phyloP scores from a whole-genome alignment of 1,140 invertebrate species.

The Apis laboriosa region DNA sequence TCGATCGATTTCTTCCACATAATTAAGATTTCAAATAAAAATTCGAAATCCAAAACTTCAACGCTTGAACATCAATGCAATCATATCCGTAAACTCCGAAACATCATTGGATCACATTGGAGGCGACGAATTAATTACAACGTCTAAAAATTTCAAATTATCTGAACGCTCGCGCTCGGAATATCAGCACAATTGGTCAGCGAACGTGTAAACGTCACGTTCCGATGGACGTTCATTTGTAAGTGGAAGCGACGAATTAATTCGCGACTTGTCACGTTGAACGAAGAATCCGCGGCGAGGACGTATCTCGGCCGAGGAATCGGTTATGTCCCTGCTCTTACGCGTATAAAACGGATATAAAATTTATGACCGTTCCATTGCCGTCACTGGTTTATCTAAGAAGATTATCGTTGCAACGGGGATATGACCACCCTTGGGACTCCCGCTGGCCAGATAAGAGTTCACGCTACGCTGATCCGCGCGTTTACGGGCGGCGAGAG shows the following conservation, averaged over 20 bases:
- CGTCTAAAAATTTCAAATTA: too few relatives aligned
- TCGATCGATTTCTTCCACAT: too few relatives aligned
- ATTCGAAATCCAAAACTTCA: too few relatives aligned
- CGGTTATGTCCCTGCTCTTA: constrained; percentile 4
- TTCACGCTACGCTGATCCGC: constrained; percentile 60
- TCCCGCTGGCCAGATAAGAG: constrained; percentile 67
- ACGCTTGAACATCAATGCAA: too few relatives aligned
- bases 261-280: neutral
- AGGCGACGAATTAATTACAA: too few relatives aligned
- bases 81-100: too few relatives aligned
- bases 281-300: neutral
- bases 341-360: constrained; percentile 32
- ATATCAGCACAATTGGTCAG: too few relatives aligned
- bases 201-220: neutral
- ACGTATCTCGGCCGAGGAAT: constrained; percentile 19
- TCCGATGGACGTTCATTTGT: neutral
- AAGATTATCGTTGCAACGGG: constrained; percentile 46
- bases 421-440: constrained; percentile 64
- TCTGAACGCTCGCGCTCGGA: too few relatives aligned
- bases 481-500: constrained; percentile 47
- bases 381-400: constrained; percentile 29
- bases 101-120: too few relatives aligned
- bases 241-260: constrained; percentile 6
- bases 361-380: constrained; percentile 47
- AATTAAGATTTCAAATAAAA: too few relatives aligned